Percentiles rank a stretch among this genome's conserved stretches.
These are phyloP conservation scores for Apteryx owenii DNA, from an alignment of 2,113 vertebrate genomes.

Conservation along the genomic window DNA sequence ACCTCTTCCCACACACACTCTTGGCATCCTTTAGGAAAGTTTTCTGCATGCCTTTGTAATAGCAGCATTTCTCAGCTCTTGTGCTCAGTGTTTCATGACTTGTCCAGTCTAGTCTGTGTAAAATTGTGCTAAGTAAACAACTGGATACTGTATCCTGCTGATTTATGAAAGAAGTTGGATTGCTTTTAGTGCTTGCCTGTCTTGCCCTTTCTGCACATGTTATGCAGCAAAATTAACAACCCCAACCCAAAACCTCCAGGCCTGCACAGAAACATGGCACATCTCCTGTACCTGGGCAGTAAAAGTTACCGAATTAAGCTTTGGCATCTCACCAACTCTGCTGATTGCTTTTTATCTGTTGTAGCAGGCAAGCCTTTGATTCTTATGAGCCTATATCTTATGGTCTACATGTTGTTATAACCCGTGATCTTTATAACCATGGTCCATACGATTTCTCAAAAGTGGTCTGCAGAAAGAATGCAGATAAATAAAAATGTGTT, in stretches of 20 bases:
- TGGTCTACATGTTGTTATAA: not conserved
- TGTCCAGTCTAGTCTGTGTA: constrained; percentile 66
- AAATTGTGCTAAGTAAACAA: constrained; percentile 69
- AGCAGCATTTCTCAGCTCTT: constrained; percentile 59
- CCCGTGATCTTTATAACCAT: rapidly evolving
- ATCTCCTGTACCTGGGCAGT: not conserved
- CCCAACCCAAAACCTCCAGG: not conserved
- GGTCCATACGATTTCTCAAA: not conserved
- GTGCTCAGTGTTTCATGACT: constrained; percentile 65
- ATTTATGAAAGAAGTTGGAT: constrained; percentile 43
- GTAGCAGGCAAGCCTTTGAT: not conserved
- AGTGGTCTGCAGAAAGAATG: not conserved
- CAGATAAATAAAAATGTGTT: not conserved
- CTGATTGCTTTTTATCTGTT: not conserved
- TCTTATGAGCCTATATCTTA: not conserved
- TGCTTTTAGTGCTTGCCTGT: constrained; percentile 11
- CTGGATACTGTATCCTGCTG: constrained; percentile 50
- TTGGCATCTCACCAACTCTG: not conserved
- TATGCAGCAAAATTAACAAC: constrained; percentile 28
- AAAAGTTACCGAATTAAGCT: not conserved
- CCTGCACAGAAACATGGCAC: not conserved
- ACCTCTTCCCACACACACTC: constrained; percentile 55
- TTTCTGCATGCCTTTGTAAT: constrained; percentile 55
- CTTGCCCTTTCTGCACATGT: not conserved
- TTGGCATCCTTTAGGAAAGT: constrained; percentile 64